Conservation (phyloP, 2,797 vertebrate genomes). For the Protonibea diacanthus region DNA sequence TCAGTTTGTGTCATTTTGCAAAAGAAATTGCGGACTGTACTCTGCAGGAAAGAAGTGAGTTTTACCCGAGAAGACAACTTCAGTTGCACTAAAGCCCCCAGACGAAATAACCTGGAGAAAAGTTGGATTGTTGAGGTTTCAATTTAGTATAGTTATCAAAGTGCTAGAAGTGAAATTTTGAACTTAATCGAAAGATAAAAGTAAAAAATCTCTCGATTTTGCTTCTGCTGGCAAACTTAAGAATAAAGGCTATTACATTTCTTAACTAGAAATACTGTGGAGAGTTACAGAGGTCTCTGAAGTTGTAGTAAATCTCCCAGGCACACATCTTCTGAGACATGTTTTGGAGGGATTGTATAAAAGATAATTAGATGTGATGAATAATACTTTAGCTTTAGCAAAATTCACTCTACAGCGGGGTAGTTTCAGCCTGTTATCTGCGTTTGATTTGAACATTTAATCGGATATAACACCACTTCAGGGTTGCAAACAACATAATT, state of each 20-base stretch:
- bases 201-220: background rate
- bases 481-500: background rate
- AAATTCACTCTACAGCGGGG: background rate
- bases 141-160: background rate
- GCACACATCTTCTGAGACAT: background rate
- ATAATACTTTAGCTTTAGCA: background rate
- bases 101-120: background rate
- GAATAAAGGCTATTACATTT: background rate
- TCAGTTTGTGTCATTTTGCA: background rate
- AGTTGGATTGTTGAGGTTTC: background rate
- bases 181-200: background rate
- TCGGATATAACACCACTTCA: background rate
- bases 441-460: conserved; percentile 3
- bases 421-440: background rate
- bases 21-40: background rate
- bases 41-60: background rate
- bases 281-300: background rate
- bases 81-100: background rate
- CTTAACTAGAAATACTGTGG: background rate
- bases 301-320: background rate
- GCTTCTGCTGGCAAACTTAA: background rate
- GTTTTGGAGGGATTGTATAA: background rate
- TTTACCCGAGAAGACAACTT: conserved; percentile 8
- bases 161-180: background rate
- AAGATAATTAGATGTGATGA: background rate